Evolutionary conservation across 2,888 invertebrate genomes (phyloP).

Genomic region (Cephus pygmeus): DNA sequence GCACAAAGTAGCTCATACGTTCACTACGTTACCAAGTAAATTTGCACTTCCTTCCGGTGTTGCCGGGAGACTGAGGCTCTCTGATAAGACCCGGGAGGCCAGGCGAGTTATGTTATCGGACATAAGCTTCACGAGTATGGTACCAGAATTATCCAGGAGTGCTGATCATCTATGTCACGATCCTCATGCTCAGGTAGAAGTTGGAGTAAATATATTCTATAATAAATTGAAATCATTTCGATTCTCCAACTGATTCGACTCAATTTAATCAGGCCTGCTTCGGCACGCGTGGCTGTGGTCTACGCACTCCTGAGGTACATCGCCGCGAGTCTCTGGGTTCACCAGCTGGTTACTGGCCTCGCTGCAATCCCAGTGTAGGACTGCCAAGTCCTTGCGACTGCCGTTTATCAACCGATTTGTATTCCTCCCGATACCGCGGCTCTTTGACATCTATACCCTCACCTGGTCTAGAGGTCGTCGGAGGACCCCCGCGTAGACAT

Average conservation of each 20-base stretch:
- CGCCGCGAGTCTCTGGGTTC: slow-evolving; percentile 60
- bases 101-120: slow-evolving; percentile 76
- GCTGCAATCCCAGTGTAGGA: slow-evolving; percentile 50
- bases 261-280: slow-evolving; percentile 47
- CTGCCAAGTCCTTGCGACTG: slow-evolving; percentile 62
- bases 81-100: slow-evolving; percentile 73
- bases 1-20: slow-evolving; percentile 73
- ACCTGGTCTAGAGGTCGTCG: slow-evolving; percentile 55
- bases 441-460: slow-evolving; percentile 63
- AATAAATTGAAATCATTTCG: not conserved
- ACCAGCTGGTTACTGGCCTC: slow-evolving; percentile 53
- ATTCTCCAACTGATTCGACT: not conserved
- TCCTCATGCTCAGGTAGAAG: slow-evolving; percentile 56
- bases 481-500: slow-evolving; percentile 57
- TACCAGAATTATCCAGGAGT: slow-evolving; percentile 82
- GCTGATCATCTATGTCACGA: slow-evolving; percentile 80
- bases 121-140: slow-evolving; percentile 83
- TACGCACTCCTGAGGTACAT: slow-evolving; percentile 58
- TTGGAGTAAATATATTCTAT: not conserved
- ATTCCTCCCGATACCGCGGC: slow-evolving; percentile 60
- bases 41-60: slow-evolving; percentile 69
- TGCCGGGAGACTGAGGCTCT: slow-evolving; percentile 67
- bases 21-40: slow-evolving; percentile 75
- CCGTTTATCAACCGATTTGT: slow-evolving; percentile 58
- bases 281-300: slow-evolving; percentile 50